Percentiles rank a stretch among this genome's conserved stretches.
Evolutionary conservation across 1,140 invertebrate species (phyloP).

Genomic region (Fopius arisanus): DNA sequence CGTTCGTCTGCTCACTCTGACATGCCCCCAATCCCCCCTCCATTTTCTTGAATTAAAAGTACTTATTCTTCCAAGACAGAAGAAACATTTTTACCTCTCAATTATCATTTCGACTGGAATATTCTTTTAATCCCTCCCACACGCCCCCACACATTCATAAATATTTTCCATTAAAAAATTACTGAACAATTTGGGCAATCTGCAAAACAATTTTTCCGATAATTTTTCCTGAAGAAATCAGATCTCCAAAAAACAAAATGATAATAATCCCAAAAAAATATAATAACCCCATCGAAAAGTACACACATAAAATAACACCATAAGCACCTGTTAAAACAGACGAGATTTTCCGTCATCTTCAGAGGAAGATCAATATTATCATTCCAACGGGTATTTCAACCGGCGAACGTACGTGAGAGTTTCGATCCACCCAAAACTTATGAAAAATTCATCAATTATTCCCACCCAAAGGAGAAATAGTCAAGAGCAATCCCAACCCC

Average conservation of each 20-base stretch:
- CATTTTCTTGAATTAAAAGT: conserved; percentile 9
- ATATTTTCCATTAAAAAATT: too few species aligned
- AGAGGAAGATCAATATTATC: conserved; percentile 5
- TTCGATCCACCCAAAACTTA: background rate
- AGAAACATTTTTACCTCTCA: background rate
- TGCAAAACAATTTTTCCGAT: background rate
- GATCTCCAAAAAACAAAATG: too few species aligned
- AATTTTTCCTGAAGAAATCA: too few species aligned
- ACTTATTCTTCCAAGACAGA: conserved; percentile 12
- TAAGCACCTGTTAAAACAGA: conserved; percentile 11
- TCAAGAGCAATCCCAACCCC: too few species aligned
- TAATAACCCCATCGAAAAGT: background rate
- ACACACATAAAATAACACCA: background rate
- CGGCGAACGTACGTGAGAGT: background rate
- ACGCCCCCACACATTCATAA: too few species aligned
- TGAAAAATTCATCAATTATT: background rate
- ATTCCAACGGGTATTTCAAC: background rate
- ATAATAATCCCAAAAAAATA: too few species aligned
- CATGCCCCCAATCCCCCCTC: background rate
- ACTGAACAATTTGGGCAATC: too few species aligned
- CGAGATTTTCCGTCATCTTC: conserved; percentile 7
- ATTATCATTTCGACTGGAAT: background rate
- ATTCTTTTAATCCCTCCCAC: too few species aligned
- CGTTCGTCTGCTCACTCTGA: conserved; percentile 5
- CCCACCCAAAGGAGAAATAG: background rate